Conservation (phyloP, 1,140 invertebrate species). For the Megathymus violae region DNA sequence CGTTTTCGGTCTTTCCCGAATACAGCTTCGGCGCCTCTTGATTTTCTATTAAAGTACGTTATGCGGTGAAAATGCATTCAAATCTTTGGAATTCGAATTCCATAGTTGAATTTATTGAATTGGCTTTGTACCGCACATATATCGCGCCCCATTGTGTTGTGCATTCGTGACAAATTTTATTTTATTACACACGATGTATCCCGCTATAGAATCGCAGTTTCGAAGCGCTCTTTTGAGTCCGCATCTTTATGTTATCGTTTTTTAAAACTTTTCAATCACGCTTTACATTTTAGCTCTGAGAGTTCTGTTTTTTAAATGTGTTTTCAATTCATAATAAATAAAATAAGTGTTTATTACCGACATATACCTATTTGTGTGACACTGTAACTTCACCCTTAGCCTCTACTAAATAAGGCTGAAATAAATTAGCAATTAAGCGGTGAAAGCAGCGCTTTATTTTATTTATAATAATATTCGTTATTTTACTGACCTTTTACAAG, state of each 20-base stretch:
- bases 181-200: slow-evolving; percentile 52
- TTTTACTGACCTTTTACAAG: no score
- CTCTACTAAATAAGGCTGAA: no score
- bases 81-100: slow-evolving; percentile 64
- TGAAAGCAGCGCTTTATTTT: no score
- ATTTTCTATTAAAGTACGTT: slow-evolving; percentile 41
- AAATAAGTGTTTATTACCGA: no score
- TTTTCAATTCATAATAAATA: no score
- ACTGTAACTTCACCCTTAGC: no score
- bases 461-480: no score
- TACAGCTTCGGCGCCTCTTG: slow-evolving; percentile 14
- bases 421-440: no score
- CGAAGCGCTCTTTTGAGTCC: slow-evolving; percentile 24
- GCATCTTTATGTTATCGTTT: slow-evolving; percentile 32
- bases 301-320: slow-evolving; percentile 3
- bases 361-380: no score
- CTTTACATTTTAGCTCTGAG: slow-evolving; percentile 8
- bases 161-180: slow-evolving; percentile 67
- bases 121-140: slow-evolving; percentile 60
- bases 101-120: slow-evolving; percentile 71
- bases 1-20: slow-evolving; percentile 12
- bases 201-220: slow-evolving; percentile 40
- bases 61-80: slow-evolving; percentile 72
- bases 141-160: slow-evolving; percentile 61
- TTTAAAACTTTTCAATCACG: slow-evolving; percentile 32